Conservation (phyloP, 2,797 vertebrate species). For the Thaleichthys pacificus region DNA sequence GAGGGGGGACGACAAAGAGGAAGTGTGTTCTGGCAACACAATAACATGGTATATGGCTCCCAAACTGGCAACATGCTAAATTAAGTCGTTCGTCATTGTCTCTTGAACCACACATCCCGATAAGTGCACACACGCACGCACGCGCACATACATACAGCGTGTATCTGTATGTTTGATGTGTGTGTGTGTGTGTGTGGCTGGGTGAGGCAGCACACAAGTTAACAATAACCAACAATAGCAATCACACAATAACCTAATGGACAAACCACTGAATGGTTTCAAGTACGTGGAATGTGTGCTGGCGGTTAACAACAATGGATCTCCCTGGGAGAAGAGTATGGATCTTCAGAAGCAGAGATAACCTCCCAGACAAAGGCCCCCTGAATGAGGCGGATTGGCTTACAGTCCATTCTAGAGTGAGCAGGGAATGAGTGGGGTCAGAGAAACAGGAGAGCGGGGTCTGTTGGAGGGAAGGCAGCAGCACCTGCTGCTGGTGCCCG, state of each 20-base stretch:
- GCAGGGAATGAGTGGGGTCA: not conserved
- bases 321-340: slow-evolving; percentile 26
- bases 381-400: slow-evolving; percentile 47
- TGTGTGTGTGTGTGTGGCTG: too few relatives aligned
- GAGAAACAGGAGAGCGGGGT: slow-evolving; percentile 40
- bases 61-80: slow-evolving; percentile 45
- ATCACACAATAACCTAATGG: not conserved
- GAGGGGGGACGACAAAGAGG: slow-evolving; percentile 1
- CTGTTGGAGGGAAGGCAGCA: slow-evolving; percentile 37
- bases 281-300: slow-evolving; percentile 39
- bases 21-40: slow-evolving; percentile 21
- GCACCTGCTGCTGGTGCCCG: slow-evolving; percentile 42
- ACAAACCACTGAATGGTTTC: not conserved
- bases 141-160: slow-evolving; percentile 13
- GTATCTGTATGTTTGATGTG: too few relatives aligned
- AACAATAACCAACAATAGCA: slow-evolving; percentile 6
- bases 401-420: slow-evolving; percentile 28
- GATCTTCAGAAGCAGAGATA: not conserved
- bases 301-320: slow-evolving; percentile 23
- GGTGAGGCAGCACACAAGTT: too few relatives aligned
- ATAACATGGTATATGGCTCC: slow-evolving; percentile 29
- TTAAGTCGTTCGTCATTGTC: slow-evolving; percentile 57
- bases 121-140: slow-evolving; percentile 14
- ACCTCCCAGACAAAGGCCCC: slow-evolving; percentile 34
- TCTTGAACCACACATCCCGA: slow-evolving; percentile 18